Evolutionary conservation across 2,113 vertebrate species (phyloP).

Genomic region (Bucco capensis): DNA sequence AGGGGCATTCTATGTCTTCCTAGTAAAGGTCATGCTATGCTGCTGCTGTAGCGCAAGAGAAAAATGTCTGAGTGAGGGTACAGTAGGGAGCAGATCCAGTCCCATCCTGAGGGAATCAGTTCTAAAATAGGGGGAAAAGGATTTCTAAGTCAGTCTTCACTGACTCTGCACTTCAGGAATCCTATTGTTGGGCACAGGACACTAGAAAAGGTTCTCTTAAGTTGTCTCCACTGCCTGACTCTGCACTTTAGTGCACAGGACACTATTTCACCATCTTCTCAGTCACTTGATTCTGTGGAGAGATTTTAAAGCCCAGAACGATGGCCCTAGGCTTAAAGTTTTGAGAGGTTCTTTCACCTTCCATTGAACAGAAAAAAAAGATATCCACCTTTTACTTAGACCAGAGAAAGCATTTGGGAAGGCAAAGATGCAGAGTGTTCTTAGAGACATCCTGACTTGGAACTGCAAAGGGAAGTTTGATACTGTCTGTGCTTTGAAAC

Average conservation of each 20-base stretch:
- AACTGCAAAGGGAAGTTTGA: neutral
- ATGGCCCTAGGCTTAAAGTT: neutral
- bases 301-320: neutral
- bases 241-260: no score
- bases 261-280: constrained; percentile 33
- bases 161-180: constrained; percentile 70
- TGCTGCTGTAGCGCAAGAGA: neutral
- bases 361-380: neutral
- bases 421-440: neutral
- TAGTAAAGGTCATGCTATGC: neutral
- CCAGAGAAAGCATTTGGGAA: neutral
- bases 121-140: neutral
- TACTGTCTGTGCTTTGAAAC: neutral
- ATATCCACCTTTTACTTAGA: neutral
- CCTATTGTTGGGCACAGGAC: constrained; percentile 72
- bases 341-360: neutral
- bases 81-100: neutral
- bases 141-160: constrained; percentile 60
- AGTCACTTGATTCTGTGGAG: neutral
- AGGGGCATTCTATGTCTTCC: neutral
- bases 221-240: no score
- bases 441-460: neutral
- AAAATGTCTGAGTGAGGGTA: neutral
- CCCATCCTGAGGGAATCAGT: neutral
- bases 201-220: no score